phyloP scores from a whole-genome alignment of 2,888 invertebrate genomes.

The Ochropleura leucogaster region DNA sequence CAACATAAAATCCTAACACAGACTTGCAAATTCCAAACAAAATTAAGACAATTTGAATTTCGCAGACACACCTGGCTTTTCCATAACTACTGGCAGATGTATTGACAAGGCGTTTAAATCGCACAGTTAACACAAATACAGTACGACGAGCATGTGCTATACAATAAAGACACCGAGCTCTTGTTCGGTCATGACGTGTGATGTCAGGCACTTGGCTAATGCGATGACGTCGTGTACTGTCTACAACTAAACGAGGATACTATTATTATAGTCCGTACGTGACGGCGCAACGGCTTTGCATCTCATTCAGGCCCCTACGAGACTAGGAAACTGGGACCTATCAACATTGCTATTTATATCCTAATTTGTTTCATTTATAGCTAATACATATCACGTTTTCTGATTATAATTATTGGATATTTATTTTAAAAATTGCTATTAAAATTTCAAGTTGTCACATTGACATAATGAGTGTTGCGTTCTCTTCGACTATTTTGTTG shows the following conservation, averaged over 20 bases:
- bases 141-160: background rate
- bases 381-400: slow-evolving; percentile 59
- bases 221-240: slow-evolving; percentile 8
- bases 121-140: background rate
- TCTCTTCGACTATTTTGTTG: slow-evolving; percentile 31
- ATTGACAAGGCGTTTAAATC: background rate
- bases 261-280: slow-evolving; percentile 4
- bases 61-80: too few relatives aligned
- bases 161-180: slow-evolving; percentile 22
- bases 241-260: slow-evolving; percentile 11
- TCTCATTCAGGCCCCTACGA: background rate
- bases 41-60: too few relatives aligned
- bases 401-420: slow-evolving; percentile 40
- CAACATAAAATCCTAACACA: too few relatives aligned
- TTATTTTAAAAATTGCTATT: slow-evolving; percentile 32
- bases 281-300: background rate
- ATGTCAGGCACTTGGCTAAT: slow-evolving; percentile 7
- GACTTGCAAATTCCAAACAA: too few relatives aligned
- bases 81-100: slow-evolving; percentile 4
- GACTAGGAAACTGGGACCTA: slow-evolving; percentile 14
- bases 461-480: slow-evolving; percentile 15
- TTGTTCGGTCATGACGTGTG: slow-evolving; percentile 6
- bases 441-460: slow-evolving; percentile 21
- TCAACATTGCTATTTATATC: slow-evolving; percentile 31
- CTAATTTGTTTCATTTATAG: slow-evolving; percentile 55